Evolutionary conservation across 2,888 invertebrate genomes (phyloP).

Genomic region (Neria commutata): DNA sequence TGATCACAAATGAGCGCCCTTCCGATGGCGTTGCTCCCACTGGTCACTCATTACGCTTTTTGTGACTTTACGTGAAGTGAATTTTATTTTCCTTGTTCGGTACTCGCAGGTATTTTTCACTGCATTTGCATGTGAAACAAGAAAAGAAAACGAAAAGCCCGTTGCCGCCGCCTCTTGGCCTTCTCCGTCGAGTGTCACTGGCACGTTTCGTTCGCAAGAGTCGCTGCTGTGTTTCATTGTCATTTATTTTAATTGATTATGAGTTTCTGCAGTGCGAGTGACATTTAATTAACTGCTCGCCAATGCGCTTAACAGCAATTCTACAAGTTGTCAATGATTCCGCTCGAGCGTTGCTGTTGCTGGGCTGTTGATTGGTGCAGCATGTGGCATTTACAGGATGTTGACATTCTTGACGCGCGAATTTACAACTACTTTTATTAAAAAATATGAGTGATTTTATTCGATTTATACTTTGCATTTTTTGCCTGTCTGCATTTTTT

Average conservation of each 20-base stretch:
- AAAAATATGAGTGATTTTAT: too few species aligned
- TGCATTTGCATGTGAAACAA: conserved; percentile 7
- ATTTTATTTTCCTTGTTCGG: not conserved
- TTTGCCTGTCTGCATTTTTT: too few species aligned
- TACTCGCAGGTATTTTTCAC: not conserved
- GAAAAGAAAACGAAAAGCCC: too few species aligned
- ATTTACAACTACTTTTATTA: too few species aligned
- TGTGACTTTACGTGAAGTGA: conserved; percentile 8
- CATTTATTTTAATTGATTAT: conserved; percentile 41
- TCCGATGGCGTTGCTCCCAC: not conserved
- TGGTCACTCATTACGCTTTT: not conserved
- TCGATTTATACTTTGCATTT: too few species aligned
- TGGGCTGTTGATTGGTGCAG: too few species aligned
- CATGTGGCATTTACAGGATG: not conserved
- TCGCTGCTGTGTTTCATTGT: conserved; percentile 28
- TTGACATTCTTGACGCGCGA: not conserved
- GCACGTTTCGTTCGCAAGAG: not conserved
- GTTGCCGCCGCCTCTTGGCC: too few species aligned
- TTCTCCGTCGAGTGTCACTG: too few species aligned
- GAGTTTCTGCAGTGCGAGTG: conserved; percentile 42
- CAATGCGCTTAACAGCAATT: not conserved
- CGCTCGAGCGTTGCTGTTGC: not conserved
- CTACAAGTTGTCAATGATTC: not conserved
- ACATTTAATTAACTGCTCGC: conserved; percentile 43
- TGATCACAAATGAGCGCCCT: not conserved